Percentiles rank a stretch among this genome's conserved stretches.
These are phyloP conservation scores for Ellobius talpinus DNA, from an alignment of 2,113 vertebrate species.

Conservation along the genomic window DNA sequence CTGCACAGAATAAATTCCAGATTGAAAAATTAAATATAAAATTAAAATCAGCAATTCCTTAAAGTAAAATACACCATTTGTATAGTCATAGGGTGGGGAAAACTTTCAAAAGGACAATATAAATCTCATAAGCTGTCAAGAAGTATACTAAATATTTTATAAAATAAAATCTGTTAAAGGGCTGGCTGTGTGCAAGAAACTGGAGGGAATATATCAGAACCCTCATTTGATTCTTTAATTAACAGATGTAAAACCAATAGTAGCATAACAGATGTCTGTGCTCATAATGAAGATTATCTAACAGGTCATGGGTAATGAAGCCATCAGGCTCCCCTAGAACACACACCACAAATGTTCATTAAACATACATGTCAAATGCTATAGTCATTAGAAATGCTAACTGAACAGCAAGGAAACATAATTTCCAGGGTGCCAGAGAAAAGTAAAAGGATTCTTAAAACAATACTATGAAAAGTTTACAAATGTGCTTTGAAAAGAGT, in stretches of 20 bases:
- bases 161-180: neutral
- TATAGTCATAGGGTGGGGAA: neutral
- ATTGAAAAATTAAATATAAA: constrained; percentile 41
- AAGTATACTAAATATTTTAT: neutral
- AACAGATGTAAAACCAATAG: neutral
- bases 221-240: neutral
- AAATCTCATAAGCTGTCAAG: constrained; percentile 17
- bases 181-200: neutral
- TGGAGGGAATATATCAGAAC: neutral
- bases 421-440: constrained; percentile 5
- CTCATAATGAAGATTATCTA: neutral
- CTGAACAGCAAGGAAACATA: neutral
- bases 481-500: neutral
- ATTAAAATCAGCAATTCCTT: neutral
- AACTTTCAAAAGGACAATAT: neutral
- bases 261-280: neutral
- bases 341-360: neutral
- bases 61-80: constrained; percentile 5
- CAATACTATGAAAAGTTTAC: neutral
- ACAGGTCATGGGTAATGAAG: neutral
- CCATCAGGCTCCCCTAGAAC: neutral
- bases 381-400: constrained; percentile 4
- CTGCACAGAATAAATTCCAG: neutral
- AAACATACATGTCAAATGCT: neutral
- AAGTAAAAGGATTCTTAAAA: neutral